Conservation (phyloP, 2,888 invertebrate species). For the Synanthedon andrenaeformis region DNA sequence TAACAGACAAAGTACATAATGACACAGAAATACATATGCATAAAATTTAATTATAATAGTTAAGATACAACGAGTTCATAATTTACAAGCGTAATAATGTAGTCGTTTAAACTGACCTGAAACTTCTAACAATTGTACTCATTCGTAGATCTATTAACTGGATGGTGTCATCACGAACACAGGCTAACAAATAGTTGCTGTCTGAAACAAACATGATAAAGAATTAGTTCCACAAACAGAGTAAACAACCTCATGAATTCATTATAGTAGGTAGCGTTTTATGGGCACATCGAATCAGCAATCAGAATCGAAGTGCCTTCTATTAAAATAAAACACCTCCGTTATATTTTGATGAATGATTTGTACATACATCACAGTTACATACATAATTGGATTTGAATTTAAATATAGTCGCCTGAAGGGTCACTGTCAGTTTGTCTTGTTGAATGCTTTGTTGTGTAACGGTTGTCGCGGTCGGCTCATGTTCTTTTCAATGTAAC, state of each 20-base stretch:
- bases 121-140: conserved; percentile 91
- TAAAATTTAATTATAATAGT: too few species aligned
- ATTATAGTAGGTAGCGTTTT: not conserved
- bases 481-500: too few species aligned
- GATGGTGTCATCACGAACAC: conserved; percentile 95
- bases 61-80: too few species aligned
- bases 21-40: too few species aligned
- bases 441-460: not conserved
- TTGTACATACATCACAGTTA: not conserved
- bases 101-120: conserved; percentile 75
- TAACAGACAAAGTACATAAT: too few species aligned
- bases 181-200: conserved; percentile 88
- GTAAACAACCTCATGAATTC: not conserved
- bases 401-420: not conserved
- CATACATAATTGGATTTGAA: not conserved
- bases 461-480: not conserved
- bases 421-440: not conserved
- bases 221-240: conserved; percentile 2
- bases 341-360: conserved; percentile 10
- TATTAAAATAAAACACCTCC: conserved; percentile 2
- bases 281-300: not conserved
- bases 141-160: conserved; percentile 94
- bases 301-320: not conserved
- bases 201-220: conserved; percentile 71
- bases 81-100: not conserved